phyloP scores from a whole-genome alignment of 2,888 invertebrate genomes.

The Nymphalis polychloros region DNA sequence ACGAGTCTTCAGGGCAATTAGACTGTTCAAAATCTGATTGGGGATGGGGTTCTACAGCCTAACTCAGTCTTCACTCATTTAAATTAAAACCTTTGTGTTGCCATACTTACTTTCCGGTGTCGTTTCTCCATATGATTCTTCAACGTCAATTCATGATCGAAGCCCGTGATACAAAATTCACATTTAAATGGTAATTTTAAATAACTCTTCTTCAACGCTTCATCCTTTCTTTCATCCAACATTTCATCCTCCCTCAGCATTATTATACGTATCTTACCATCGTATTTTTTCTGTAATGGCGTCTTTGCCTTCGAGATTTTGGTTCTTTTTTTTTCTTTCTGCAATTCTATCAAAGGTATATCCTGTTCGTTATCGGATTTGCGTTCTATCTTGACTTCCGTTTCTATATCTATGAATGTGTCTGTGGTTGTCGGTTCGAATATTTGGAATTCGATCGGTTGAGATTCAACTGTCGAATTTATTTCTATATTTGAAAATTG shows the following conservation, averaged over 20 bases:
- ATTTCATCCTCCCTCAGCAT: conserved; percentile 53
- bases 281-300: conserved; percentile 42
- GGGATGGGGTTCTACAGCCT: too few relatives aligned
- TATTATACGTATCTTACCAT: conserved; percentile 55
- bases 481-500: conserved; percentile 41
- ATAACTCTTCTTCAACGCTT: conserved; percentile 51
- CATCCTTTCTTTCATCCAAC: conserved; percentile 51
- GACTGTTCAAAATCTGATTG: too few relatives aligned
- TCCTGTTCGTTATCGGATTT: conserved; percentile 51
- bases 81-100: not conserved
- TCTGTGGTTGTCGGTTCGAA: conserved; percentile 14
- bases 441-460: conserved; percentile 36
- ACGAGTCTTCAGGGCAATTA: too few relatives aligned
- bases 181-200: conserved; percentile 63
- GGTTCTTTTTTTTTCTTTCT: conserved; percentile 27
- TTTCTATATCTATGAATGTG: conserved; percentile 36
- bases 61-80: too few relatives aligned
- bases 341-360: conserved; percentile 46
- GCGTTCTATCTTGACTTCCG: conserved; percentile 54
- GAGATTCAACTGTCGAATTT: conserved; percentile 35
- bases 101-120: conserved; percentile 54
- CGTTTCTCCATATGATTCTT: conserved; percentile 57
- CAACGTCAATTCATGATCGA: conserved; percentile 61
- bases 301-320: conserved; percentile 14
- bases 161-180: conserved; percentile 60